Base-by-base conservation (phyloP, 2,113 vertebrate genomes). In the Gorsachius goisagi region DNA sequence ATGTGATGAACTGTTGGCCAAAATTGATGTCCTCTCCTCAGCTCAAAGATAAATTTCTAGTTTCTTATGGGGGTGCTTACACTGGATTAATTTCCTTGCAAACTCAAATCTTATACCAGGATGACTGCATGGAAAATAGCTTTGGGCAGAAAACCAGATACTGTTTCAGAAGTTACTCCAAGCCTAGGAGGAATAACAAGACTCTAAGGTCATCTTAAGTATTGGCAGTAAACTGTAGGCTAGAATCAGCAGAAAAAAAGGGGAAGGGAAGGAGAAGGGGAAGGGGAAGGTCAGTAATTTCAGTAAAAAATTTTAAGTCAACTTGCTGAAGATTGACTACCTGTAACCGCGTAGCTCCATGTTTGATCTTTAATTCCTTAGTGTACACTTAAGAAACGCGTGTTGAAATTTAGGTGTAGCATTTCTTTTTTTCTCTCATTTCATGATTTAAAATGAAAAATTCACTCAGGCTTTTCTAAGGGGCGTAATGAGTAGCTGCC, bases 371-470 rank as follows among this genome's bases (percentile, higher is more conserved):
- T 75, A 93, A 41, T 9, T 79, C 20, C 6, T 64, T 47, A 60
- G 7, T 3, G 2, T 27, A 45, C 23, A 32, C 3, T 68, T 60
- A 76, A 85, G 62, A 92, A 88, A 76, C 0, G 0, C 8, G 1
- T 41, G 15, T 59, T 86, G 63, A 80, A 86, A 69, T 53, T 30
- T 16, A 53, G 47, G 10, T n/a, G 4, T 11, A 50, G 4, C 17
- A 8, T 62, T 82, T 78, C n/a, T 1, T 3, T 85, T 71, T 59
- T 82, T 20, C 24, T 59, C 67, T n/a, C 10, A 0, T 68, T 90
- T 72, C 5, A 4, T 67, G 11, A 85, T 68, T 82, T 27, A 56
- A 47, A 47, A 68, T 10, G 3, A 85, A 89, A 88, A 69, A 37
- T 11, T 47, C 28, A 37, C 12, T 9, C 12, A 33, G 7, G 9